Base-by-base conservation (phyloP, 2,888 invertebrate genomes). In the Aporophyla lueneburgensis region DNA sequence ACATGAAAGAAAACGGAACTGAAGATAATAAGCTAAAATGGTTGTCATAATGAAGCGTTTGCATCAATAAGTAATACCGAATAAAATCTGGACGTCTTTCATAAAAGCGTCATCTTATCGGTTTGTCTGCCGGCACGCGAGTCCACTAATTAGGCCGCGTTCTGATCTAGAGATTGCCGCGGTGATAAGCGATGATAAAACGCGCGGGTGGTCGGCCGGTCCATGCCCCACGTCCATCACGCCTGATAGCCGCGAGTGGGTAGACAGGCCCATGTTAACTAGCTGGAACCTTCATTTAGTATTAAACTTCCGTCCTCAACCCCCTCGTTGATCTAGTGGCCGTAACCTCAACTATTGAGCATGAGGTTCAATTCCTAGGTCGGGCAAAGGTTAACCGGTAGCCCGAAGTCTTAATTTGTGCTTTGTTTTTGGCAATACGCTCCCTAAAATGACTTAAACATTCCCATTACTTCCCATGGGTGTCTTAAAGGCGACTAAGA, bases 61-160 rank as follows among this genome's bases (percentile, higher is more conserved):
- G 10, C 16, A 54, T n/a, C 10, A 67, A 21, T 43, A 43, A 43
- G 43, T 43, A 43, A 46, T 46, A 10, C 10, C 43, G 5, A 16
- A 7, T 7, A 51, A 71, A 78, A 78, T 65, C 66, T 58, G 40
- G 51, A 49, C 53, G 21, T 65, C 66, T 66, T 10, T 46, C 33
- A 27, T 49, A 43, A 24, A 72, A 85, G 92, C 91, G 88, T 66
- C 90, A 91, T 91, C 81, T 92, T 93, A 92, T 59, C 73, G 86
- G 59, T 84, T 72, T 12, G 46, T 62, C 59, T 68, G 81, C 83
- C 82, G 90, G 90, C 90, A 91, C 92, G 92, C 91, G 92, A 89
- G 93, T 91, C 91, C 93, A 92, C 93, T 95, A 95, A 95, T 95
- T 94, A 94, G 94, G 91, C 86, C 92, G 90, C 85, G 87, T 84